Evolutionary conservation across 2,888 invertebrate genomes (phyloP).

Genomic region (Cloeon dipterum): DNA sequence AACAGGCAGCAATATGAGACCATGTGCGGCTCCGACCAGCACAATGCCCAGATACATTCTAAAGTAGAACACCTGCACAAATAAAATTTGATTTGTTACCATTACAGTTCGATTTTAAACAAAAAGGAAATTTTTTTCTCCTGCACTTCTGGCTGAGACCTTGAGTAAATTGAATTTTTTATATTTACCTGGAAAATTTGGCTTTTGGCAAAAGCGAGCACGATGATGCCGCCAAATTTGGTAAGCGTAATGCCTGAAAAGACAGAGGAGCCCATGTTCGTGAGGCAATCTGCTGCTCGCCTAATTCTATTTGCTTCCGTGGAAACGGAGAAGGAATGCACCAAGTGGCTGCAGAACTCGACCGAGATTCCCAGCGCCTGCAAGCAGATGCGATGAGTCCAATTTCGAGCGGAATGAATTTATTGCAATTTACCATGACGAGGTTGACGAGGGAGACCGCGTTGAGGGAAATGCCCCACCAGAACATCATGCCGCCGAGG

Average conservation of each 20-base stretch:
- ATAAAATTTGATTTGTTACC: no score
- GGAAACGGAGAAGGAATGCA: slow-evolving; percentile 73
- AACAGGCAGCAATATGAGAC: slow-evolving; percentile 91
- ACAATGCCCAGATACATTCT: slow-evolving; percentile 97
- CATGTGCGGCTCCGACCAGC: slow-evolving; percentile 87
- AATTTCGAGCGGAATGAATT: background rate
- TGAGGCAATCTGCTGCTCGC: slow-evolving; percentile 61
- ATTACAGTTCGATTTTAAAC: background rate
- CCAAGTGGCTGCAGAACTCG: slow-evolving; percentile 95
- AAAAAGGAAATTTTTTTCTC: background rate
- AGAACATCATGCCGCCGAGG: slow-evolving; percentile 88
- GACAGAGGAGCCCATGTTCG: slow-evolving; percentile 85
- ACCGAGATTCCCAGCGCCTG: slow-evolving; percentile 94
- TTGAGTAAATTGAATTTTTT: slow-evolving; percentile 12
- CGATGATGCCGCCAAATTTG: slow-evolving; percentile 92
- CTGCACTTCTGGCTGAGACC: slow-evolving; percentile 1
- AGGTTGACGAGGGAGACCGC: slow-evolving; percentile 94
- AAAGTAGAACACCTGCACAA: slow-evolving; percentile 65
- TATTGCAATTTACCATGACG: slow-evolving; percentile 47
- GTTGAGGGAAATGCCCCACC: slow-evolving; percentile 88
- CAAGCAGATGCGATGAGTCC: slow-evolving; percentile 11
- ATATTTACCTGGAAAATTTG: slow-evolving; percentile 65
- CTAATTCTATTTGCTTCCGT: slow-evolving; percentile 43
- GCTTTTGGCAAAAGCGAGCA: slow-evolving; percentile 89
- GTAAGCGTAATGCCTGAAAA: slow-evolving; percentile 95